Base-by-base conservation (phyloP, 2,113 vertebrate species). In the Chunga burmeisteri region DNA sequence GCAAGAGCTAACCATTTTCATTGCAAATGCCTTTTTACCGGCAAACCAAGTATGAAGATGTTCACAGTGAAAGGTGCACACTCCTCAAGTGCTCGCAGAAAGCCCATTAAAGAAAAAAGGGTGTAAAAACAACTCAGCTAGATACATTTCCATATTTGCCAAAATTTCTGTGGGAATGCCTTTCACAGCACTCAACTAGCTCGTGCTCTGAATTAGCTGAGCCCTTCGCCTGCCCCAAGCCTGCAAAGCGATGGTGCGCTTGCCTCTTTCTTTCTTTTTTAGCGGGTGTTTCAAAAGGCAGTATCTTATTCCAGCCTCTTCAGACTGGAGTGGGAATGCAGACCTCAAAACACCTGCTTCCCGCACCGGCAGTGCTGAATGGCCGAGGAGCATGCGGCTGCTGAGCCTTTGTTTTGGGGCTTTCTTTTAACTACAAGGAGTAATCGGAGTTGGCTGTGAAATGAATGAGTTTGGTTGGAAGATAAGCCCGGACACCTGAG, bases 401-500 rank as follows among this genome's bases (percentile, higher is more conserved):
- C 94, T 92, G 95, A 71, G 95, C 83, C 88, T 96, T 97, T 97
- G 93, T 95, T n/a, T 70, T 2, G 44, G 19, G 81, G 47, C 59
- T 96, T 96, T 90, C 97, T 96, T 98, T 92, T 77, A 94, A 94
- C 38, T 88, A 49, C 36, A 72, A 95, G 93, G 53, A 95, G 82
- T 61, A 95, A 68, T 53, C 50, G 3, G 66, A 83, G 85, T 81
- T 85, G 82, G 87, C 47, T 89, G 40, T 80, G 90, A 89, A 91
- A 86, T 95, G 94, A 97, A 97, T 95, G 92, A 93, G 61, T 93
- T 95, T 68, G 70, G 93, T 71, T 88, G 87, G 87, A 89, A 96
- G 96, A 97, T 93, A 94, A 96, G 87, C 85, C 61, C 0, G 40
- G 87, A 95, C 95, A 97, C 97, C 97, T 97, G 96, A 97, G 93